phyloP scores from a whole-genome alignment of 2,888 invertebrate species.

The Scrobipalpa atriplicella region DNA sequence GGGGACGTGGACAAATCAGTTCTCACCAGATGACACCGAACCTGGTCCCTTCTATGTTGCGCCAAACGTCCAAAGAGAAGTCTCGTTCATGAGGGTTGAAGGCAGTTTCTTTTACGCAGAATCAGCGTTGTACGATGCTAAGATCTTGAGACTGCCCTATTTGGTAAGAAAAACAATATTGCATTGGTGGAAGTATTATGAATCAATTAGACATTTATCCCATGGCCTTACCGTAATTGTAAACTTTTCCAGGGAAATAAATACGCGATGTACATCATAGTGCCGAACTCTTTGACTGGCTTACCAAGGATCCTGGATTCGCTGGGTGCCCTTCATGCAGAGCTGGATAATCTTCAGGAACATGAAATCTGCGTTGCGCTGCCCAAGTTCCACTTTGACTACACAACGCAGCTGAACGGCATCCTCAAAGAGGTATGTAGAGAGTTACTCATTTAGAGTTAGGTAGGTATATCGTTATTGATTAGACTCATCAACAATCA shows the following conservation, averaged over 20 bases:
- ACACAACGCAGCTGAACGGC: conserved; percentile 83
- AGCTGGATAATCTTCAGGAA: conserved; percentile 83
- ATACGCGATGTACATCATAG: conserved; percentile 88
- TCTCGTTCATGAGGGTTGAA: conserved; percentile 87
- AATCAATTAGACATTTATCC: not conserved
- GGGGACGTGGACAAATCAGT: conserved; percentile 89
- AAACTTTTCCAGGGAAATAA: conserved; percentile 84
- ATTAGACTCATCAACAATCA: too few relatives aligned
- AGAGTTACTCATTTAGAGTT: too few relatives aligned
- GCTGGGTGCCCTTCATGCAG: conserved; percentile 81
- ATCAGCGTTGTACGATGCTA: conserved; percentile 84
- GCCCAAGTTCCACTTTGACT: conserved; percentile 90
- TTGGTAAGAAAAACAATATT: conserved; percentile 68
- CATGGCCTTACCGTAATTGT: not conserved
- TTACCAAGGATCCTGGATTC: conserved; percentile 82
- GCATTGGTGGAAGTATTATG: too few relatives aligned
- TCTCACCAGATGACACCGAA: conserved; percentile 84
- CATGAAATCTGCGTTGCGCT: conserved; percentile 84
- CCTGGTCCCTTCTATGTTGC: conserved; percentile 84
- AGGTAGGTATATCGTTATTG: too few relatives aligned
- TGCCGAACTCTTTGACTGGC: conserved; percentile 86
- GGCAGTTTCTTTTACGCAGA: conserved; percentile 85
- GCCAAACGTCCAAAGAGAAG: conserved; percentile 67
- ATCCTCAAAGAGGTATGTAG: conserved; percentile 85
- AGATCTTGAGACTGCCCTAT: conserved; percentile 89